These are phyloP conservation scores for Babylonia areolata DNA, from an alignment of 1,140 invertebrate genomes.

Conservation along the genomic window DNA sequence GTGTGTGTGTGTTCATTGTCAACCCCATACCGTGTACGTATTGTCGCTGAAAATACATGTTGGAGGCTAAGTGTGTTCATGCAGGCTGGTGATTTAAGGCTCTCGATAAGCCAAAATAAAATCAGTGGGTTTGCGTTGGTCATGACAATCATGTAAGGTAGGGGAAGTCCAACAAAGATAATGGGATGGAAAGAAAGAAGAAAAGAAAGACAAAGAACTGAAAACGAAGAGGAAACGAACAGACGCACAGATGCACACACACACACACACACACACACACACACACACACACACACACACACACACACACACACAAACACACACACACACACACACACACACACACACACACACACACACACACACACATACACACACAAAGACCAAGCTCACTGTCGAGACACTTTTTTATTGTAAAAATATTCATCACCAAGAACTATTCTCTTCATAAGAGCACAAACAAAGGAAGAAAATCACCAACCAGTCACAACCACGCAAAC, in stretches of 20 bases:
- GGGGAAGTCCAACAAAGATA: too few relatives aligned
- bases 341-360: not conserved
- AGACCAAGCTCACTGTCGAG: too few relatives aligned
- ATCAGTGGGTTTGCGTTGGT: too few relatives aligned
- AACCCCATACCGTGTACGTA: too few relatives aligned
- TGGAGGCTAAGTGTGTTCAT: too few relatives aligned
- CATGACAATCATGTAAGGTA: too few relatives aligned
- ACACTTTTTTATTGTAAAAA: not conserved
- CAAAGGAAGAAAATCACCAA: not conserved
- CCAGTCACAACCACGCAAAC: not conserved
- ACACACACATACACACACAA: not conserved
- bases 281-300: not conserved
- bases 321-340: not conserved
- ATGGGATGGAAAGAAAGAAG: too few relatives aligned
- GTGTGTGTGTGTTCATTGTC: too few relatives aligned
- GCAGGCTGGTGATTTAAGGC: too few relatives aligned
- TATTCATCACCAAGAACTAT: not conserved
- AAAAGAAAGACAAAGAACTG: conserved; percentile 3
- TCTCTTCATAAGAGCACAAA: not conserved
- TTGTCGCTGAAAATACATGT: too few relatives aligned
- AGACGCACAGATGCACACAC: not conserved
- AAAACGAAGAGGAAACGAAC: not conserved
- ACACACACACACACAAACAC: not conserved
- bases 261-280: not conserved
- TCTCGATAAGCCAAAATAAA: too few relatives aligned